Evolutionary conservation across 2,888 invertebrate genomes (phyloP).

Genomic region (Caenorhabditis zanzibari): DNA sequence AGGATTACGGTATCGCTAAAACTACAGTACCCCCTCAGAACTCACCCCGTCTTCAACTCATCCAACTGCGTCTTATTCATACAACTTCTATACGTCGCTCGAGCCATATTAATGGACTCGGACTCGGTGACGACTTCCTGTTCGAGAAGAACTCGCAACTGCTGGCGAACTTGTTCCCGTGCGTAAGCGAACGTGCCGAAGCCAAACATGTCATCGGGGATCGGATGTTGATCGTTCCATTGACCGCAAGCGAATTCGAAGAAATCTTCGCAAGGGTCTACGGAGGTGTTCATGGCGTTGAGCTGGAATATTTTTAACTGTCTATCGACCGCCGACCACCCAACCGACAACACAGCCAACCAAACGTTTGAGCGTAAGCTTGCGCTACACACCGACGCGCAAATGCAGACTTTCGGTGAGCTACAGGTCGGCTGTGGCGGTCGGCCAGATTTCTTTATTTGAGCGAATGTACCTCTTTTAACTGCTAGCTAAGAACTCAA

Average conservation of each 20-base stretch:
- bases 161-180: slow-evolving; percentile 80
- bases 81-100: slow-evolving; percentile 78
- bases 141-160: slow-evolving; percentile 80
- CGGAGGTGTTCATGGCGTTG: slow-evolving; percentile 81
- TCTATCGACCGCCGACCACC: no score
- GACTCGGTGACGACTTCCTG: slow-evolving; percentile 73
- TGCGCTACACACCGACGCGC: no score
- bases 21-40: neutral
- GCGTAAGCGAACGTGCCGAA: slow-evolving; percentile 81
- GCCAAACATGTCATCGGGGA: slow-evolving; percentile 83
- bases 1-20: no score
- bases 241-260: slow-evolving; percentile 83
- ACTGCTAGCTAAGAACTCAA: no score
- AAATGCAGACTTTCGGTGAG: no score
- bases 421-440: no score
- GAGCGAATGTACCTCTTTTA: no score
- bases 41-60: slow-evolving; percentile 73
- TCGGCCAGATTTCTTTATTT: no score
- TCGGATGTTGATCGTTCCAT: slow-evolving; percentile 82
- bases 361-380: neutral
- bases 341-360: no score
- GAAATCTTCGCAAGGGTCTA: slow-evolving; percentile 83
- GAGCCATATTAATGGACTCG: slow-evolving; percentile 79
- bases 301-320: slow-evolving; percentile 69
- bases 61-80: slow-evolving; percentile 79